phyloP scores from a whole-genome alignment of 1,140 invertebrate species.

The Physella acuta region DNA sequence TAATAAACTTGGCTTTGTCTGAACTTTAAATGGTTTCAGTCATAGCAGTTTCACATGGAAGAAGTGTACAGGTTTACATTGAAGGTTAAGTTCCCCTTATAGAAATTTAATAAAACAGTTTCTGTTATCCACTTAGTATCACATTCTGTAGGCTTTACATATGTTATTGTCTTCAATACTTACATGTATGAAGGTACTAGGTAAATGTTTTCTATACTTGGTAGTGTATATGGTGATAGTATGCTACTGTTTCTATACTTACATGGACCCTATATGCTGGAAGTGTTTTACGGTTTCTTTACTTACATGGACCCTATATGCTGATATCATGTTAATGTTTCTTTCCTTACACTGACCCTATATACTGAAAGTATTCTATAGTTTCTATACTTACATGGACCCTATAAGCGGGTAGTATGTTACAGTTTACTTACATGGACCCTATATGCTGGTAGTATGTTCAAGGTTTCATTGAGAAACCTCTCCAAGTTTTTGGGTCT shows the following conservation, averaged over 20 bases:
- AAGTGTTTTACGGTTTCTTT: background rate
- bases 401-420: background rate
- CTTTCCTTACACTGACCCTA: background rate
- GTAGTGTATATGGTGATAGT: background rate
- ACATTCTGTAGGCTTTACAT: no score
- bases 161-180: background rate
- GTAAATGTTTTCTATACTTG: background rate
- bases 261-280: background rate
- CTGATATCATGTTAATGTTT: background rate
- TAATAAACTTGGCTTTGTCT: no score
- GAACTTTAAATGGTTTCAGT: no score
- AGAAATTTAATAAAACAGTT: no score
- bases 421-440: conserved; percentile 8
- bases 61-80: no score
- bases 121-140: no score
- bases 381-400: no score
- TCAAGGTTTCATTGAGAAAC: background rate
- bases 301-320: conserved; percentile 11
- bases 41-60: no score
- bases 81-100: no score
- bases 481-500: background rate
- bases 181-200: background rate
- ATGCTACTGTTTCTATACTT: no score
- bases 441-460: conserved; percentile 4
- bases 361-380: background rate